A percentile compares a stretch with the other conserved stretches of the same genome.
Evolutionary conservation across 2,797 vertebrate genomes (phyloP).

Genomic region (Astyanax mexicanus): DNA sequence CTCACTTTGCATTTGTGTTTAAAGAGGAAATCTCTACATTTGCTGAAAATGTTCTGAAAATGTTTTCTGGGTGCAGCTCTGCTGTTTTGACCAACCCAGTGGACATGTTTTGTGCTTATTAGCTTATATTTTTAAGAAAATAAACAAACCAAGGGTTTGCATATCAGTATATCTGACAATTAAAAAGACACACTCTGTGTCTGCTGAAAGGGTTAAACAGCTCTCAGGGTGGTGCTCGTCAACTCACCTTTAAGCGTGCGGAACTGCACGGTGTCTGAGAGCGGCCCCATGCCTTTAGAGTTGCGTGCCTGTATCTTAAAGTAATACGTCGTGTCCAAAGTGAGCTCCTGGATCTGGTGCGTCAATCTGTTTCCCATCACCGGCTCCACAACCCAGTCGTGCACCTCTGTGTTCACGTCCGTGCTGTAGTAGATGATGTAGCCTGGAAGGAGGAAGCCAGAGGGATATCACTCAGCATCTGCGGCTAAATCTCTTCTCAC

Average conservation of each 20-base stretch:
- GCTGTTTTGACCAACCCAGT: no score
- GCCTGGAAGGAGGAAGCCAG: conserved; percentile 76
- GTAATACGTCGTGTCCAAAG: conserved; percentile 95
- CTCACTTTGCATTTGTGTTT: no score
- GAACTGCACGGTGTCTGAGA: conserved; percentile 96
- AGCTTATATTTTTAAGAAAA: no score
- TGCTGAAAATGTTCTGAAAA: no score
- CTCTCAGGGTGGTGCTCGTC: not conserved
- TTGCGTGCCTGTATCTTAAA: conserved; percentile 99
- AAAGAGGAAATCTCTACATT: no score
- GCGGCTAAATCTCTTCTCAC: not conserved
- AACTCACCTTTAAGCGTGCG: conserved; percentile 93
- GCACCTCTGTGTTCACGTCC: conserved; percentile 93
- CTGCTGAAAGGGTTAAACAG: not conserved
- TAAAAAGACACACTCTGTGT: not conserved
- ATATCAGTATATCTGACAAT: no score
- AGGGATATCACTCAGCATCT: not conserved
- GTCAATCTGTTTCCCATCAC: conserved; percentile 96
- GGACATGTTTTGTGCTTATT: no score
- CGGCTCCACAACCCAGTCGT: conserved; percentile 98
- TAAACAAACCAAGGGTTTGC: no score
- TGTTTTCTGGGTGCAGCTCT: no score
- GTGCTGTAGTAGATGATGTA: conserved; percentile 99
- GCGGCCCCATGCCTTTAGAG: conserved; percentile 98
- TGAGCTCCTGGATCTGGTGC: conserved; percentile 97